Percentiles rank a stretch among this genome's conserved stretches.
These are phyloP conservation scores for Probosciger aterrimus DNA, from an alignment of 2,113 vertebrate genomes.

Conservation along the genomic window DNA sequence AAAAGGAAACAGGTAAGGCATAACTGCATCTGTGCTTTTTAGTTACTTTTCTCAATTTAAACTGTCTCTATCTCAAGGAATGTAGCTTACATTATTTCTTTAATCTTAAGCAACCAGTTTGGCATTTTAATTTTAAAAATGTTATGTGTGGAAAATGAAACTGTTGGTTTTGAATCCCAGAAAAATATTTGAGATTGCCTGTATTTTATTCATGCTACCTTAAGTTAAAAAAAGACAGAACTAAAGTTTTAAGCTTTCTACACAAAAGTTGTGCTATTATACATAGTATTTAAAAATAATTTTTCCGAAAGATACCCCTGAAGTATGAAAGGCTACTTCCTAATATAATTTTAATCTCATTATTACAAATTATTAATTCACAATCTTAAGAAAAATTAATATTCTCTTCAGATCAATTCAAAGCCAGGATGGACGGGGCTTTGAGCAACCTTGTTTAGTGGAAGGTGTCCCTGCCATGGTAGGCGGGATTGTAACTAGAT, in stretches of 20 bases:
- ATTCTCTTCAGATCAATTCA: background rate
- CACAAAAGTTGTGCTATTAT: background rate
- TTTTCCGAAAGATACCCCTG: background rate
- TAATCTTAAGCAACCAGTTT: background rate
- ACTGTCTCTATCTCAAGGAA: background rate
- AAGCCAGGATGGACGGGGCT: background rate
- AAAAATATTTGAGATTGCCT: background rate
- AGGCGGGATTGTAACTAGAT: background rate
- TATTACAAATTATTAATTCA: background rate
- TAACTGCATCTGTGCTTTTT: background rate
- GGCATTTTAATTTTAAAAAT: constrained; percentile 14
- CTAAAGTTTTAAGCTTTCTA: background rate
- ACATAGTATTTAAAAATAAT: background rate
- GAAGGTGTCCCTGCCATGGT: background rate
- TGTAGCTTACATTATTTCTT: background rate
- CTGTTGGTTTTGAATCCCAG: background rate
- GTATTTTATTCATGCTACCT: background rate
- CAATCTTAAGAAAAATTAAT: background rate
- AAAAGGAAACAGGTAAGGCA: background rate
- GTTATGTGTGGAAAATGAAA: background rate
- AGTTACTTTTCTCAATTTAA: background rate
- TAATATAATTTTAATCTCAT: background rate
- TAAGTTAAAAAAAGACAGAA: background rate
- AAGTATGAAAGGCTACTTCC: background rate
- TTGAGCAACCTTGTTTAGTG: background rate